Base-by-base conservation (phyloP, 2,888 invertebrate species). In the Polia nebulosa region DNA sequence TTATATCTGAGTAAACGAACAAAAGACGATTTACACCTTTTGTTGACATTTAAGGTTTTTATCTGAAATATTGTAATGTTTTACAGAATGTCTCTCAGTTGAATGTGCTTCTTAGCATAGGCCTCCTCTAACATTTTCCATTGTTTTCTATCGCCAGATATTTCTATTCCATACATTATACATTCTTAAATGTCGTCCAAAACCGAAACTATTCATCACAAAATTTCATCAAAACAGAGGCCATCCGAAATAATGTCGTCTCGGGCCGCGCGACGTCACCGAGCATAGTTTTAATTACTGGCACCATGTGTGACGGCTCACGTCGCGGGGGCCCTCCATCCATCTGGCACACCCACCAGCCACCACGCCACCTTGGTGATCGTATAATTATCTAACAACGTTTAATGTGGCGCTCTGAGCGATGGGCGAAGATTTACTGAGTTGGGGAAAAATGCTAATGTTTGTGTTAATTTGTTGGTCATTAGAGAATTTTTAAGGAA, bases 281-380 rank as follows among this genome's bases (percentile, higher is more conserved):
- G 25, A 44, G 49, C 83, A 76, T 84, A 84, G 87, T 90, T 93
- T 90, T 94, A 94, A 95, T 95, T 93, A 95, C 94, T 91, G 90
- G 85, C 91, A 91, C 93, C 95, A 95, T 93, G 87, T 95, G 95
- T 89, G 92, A 87, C 87, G 87, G 81, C 88, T 93, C 94, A 91
- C 92, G 90, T 87, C 90, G 91, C 91, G 92, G 92, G 93, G 91
- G 91, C 72, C 76, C 78, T 72, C 61, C 82, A 82, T 78, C 81
- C 82, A 79, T 80, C 83, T 85, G n/a, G n/a, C n/a, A n/a, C n/a
- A n/a, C n/a, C n/a, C n/a, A n/a, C n/a, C n/a, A n/a, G 89, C 58
- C 90, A 32, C 32, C 49, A 89, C 67, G 88, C 80, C 91, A 90
- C 92, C 91, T 91, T 90, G 89, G 88, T 86, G 91, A 92, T 93